These are phyloP conservation scores for Pantherophis guttatus DNA, from an alignment of 2,113 vertebrate species.

Conservation along the genomic window DNA sequence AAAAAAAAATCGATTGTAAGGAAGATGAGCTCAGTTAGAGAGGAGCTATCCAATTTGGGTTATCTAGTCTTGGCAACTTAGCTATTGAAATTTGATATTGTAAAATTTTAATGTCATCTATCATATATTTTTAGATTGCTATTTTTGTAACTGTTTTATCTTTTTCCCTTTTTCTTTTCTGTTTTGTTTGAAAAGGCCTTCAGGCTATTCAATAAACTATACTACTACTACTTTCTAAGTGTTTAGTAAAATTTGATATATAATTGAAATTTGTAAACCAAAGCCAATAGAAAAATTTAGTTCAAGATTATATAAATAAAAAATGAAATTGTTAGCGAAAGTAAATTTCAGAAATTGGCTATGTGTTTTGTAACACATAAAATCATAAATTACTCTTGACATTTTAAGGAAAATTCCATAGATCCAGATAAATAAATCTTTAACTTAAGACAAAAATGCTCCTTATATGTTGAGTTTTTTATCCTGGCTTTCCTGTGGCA, in stretches of 20 bases:
- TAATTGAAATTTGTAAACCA: slow-evolving; percentile 10
- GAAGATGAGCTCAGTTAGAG: no score
- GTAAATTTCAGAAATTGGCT: slow-evolving; percentile 48
- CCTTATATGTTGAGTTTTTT: background rate
- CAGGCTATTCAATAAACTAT: no score
- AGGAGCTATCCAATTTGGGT: no score
- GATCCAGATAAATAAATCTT: background rate
- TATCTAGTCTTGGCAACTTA: no score
- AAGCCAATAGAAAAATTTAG: slow-evolving; percentile 7
- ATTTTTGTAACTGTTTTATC: no score
- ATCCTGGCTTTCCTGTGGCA: background rate
- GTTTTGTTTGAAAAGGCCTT: no score
- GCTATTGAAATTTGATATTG: no score
- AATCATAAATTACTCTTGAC: slow-evolving; percentile 35
- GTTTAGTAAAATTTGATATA: slow-evolving; percentile 34
- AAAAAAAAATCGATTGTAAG: no score
- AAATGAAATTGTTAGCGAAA: slow-evolving; percentile 34
- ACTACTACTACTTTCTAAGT: slow-evolving; percentile 17
- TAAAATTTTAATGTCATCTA: no score
- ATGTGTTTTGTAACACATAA: slow-evolving; percentile 12
- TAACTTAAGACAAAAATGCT: background rate
- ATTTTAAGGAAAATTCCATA: slow-evolving; percentile 34
- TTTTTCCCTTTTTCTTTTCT: no score
- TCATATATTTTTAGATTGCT: no score
- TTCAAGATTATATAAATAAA: slow-evolving; percentile 15